Evolutionary conservation across 2,888 invertebrate species (phyloP), one percentile per base, ranked within the genome.

Genomic region (Antheraea assamensis): DNA sequence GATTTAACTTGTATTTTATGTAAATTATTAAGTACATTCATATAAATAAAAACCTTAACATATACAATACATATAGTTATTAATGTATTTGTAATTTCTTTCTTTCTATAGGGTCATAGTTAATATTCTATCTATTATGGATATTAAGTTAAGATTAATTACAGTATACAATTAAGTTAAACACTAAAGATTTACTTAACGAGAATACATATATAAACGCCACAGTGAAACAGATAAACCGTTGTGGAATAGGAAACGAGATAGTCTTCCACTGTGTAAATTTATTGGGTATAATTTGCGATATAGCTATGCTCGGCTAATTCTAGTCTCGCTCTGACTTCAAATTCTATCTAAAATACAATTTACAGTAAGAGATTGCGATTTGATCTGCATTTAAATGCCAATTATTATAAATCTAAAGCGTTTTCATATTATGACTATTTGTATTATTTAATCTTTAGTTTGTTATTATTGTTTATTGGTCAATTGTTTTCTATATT

Each of bases 201-300:
- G 71, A 74, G 55, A 71, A 24, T 73, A 42, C 71, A 58, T 35
- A 52, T 72, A 71, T 68, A 70, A 61, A 74, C 71, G 52, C 68
- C 35, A 73, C 61, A 73, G 52, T 71, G 73, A 42, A 72, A 49
- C 73, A 74, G 74, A 73, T 73, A 74, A 70, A 70, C 73, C 72
- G 58, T 31, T 52, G 73, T 73, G 71, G 73, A 74, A 74, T 73
- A 71, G 71, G 76, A 75, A 76, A 61, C 72, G 75, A 75, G 74
- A 75, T 76, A 74, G 75, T 76, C 76, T 74, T 76, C 71, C 73
- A 73, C 70, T 68, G 73, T 73, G 68, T 73, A 75, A 77, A 79
- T 79, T 79, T 78, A 79, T 81, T 77, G 76, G 73, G 73, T 76
- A 75, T 78, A 78, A 81, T 81, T 79, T 79, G 78, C 73, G 78